These are phyloP conservation scores for Formica aserva DNA, from an alignment of 2,888 invertebrate species.

Conservation along the genomic window DNA sequence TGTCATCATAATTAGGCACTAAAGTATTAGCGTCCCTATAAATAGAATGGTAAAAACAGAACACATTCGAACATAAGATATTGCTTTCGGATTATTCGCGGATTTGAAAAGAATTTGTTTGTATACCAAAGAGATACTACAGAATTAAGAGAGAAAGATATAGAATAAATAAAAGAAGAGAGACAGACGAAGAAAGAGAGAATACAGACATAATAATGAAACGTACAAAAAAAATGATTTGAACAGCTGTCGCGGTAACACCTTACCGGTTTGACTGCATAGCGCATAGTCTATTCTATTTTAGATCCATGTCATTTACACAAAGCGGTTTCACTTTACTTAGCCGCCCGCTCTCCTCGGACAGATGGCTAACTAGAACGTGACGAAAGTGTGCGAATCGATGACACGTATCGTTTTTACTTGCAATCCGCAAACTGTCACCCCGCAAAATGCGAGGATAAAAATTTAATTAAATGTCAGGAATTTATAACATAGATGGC, in stretches of 20 bases:
- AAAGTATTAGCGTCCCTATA: slow-evolving; percentile 1
- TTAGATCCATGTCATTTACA: slow-evolving; percentile 58
- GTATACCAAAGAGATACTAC: not conserved
- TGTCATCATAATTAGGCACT: slow-evolving; percentile 24
- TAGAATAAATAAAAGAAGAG: not conserved
- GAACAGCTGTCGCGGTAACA: slow-evolving; percentile 37
- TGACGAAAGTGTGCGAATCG: slow-evolving; percentile 71
- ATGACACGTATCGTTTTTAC: slow-evolving; percentile 64
- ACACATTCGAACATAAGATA: not conserved
- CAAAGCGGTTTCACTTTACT: slow-evolving; percentile 63
- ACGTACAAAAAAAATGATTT: not conserved
- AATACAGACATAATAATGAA: not conserved
- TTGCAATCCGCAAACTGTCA: slow-evolving; percentile 20
- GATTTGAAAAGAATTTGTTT: not conserved
- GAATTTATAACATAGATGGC: not conserved
- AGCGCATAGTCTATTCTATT: slow-evolving; percentile 26
- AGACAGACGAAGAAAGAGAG: not conserved
- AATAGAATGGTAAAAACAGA: slow-evolving; percentile 17
- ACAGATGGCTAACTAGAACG: slow-evolving; percentile 69
- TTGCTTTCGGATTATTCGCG: not conserved
- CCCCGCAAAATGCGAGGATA: not conserved
- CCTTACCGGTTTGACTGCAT: slow-evolving; percentile 47
- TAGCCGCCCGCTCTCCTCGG: slow-evolving; percentile 63
- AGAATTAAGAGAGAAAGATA: not conserved
- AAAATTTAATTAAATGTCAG: slow-evolving; percentile 25